Percentiles rank a stretch among this genome's conserved stretches.
Conservation (phyloP, 2,888 invertebrate species). For the Erebia ligea region DNA sequence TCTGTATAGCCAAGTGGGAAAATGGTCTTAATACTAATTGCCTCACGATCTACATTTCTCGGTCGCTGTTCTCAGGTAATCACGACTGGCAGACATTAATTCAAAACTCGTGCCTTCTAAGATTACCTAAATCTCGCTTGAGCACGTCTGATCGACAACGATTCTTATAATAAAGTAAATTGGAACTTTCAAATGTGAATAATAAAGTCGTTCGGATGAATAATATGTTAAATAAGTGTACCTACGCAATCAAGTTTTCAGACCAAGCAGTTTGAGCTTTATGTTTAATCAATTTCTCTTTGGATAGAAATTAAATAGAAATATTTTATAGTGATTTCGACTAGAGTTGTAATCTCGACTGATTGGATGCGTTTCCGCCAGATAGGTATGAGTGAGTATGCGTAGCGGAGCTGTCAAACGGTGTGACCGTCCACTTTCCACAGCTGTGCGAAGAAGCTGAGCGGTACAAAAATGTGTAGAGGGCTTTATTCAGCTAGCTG, state of each 20-base stretch:
- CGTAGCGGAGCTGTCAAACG: no score
- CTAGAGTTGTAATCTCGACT: no score
- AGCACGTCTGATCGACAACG: conserved; percentile 17
- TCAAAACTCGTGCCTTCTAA: conserved; percentile 15
- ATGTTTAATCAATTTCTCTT: no score
- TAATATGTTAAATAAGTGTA: not conserved
- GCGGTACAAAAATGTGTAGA: no score
- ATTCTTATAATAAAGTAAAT: conserved; percentile 8
- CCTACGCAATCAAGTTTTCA: not conserved
- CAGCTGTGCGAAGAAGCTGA: no score
- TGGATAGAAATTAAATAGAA: no score
- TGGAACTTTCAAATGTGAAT: not conserved
- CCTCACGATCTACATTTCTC: not conserved
- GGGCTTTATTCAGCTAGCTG: no score
- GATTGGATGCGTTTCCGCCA: no score
- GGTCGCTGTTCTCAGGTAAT: conserved; percentile 13
- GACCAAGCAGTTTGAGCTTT: no score
- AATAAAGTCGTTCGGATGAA: not conserved
- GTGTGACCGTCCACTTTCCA: no score
- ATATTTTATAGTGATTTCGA: no score
- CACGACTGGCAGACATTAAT: conserved; percentile 13
- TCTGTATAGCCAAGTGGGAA: not conserved
- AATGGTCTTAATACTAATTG: conserved; percentile 7
- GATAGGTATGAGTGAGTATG: no score
- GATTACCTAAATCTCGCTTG: conserved; percentile 24